Percentiles rank a stretch among this genome's conserved stretches.
Evolutionary conservation across 2,888 invertebrate species (phyloP).

Genomic region (Thysanoteuthis rhombus): DNA sequence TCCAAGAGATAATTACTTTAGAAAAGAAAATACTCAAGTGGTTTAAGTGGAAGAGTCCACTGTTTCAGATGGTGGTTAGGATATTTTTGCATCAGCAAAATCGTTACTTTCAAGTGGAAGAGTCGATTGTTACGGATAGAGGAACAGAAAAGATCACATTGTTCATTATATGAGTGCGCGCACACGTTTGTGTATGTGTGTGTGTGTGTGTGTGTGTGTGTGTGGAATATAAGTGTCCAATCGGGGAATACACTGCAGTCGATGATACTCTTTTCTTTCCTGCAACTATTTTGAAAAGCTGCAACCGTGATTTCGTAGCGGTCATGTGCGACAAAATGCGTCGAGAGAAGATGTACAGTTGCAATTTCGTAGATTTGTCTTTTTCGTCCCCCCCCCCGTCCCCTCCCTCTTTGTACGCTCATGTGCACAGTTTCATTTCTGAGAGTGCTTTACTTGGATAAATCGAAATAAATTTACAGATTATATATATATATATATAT

Average conservation of each 20-base stretch:
- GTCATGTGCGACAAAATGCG: background rate
- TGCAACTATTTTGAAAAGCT: slow-evolving; percentile 12
- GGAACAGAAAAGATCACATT: too few species aligned
- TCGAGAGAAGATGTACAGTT: background rate
- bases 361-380: background rate
- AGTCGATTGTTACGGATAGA: too few species aligned
- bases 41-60: too few species aligned
- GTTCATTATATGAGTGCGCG: too few species aligned
- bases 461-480: background rate
- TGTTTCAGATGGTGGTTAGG: too few species aligned
- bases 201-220: background rate
- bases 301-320: background rate
- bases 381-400: background rate
- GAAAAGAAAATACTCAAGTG: too few species aligned
- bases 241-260: background rate
- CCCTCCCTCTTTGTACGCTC: background rate
- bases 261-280: background rate
- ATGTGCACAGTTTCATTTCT: background rate
- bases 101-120: too few species aligned
- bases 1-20: too few species aligned
- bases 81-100: too few species aligned
- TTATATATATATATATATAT: background rate
- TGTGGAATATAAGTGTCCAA: background rate
- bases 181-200: background rate
- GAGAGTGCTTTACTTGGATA: background rate